Conservation (phyloP, 2,888 invertebrate genomes). For the Neria commutata region DNA sequence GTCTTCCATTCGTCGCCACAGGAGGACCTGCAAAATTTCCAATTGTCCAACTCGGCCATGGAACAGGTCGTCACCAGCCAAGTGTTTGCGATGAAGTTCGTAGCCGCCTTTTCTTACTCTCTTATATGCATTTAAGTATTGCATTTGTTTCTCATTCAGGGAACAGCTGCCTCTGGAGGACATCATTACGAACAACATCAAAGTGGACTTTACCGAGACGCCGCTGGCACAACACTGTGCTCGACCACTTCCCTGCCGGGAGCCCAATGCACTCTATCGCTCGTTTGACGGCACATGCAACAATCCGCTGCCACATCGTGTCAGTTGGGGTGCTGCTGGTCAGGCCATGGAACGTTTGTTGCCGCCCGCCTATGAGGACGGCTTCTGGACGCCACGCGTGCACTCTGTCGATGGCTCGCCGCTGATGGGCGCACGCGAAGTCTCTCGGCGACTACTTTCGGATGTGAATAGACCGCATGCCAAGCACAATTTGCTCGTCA, state of each 20-base stretch:
- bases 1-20: slow-evolving; percentile 54
- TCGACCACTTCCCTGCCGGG: slow-evolving; percentile 62
- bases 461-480: slow-evolving; percentile 68
- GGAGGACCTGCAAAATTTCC: slow-evolving; percentile 60
- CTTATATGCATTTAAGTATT: too few species aligned
- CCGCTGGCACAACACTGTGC: slow-evolving; percentile 54
- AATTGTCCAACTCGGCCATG: slow-evolving; percentile 62
- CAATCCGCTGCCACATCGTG: slow-evolving; percentile 64
- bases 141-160: slow-evolving; percentile 26
- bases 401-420: slow-evolving; percentile 62
- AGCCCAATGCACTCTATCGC: slow-evolving; percentile 67
- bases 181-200: slow-evolving; percentile 59
- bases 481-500: slow-evolving; percentile 71
- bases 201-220: slow-evolving; percentile 47
- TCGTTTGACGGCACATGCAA: slow-evolving; percentile 84
- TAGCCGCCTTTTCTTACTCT: too few species aligned
- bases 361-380: slow-evolving; percentile 72
- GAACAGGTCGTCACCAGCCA: slow-evolving; percentile 65
- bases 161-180: slow-evolving; percentile 55
- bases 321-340: slow-evolving; percentile 72
- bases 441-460: slow-evolving; percentile 70
- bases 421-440: slow-evolving; percentile 70
- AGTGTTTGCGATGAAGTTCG: slow-evolving; percentile 62
- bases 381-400: slow-evolving; percentile 61
- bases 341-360: slow-evolving; percentile 71